These are phyloP conservation scores for Pelodytes ibericus DNA, from an alignment of 2,797 vertebrate species.

Conservation along the genomic window DNA sequence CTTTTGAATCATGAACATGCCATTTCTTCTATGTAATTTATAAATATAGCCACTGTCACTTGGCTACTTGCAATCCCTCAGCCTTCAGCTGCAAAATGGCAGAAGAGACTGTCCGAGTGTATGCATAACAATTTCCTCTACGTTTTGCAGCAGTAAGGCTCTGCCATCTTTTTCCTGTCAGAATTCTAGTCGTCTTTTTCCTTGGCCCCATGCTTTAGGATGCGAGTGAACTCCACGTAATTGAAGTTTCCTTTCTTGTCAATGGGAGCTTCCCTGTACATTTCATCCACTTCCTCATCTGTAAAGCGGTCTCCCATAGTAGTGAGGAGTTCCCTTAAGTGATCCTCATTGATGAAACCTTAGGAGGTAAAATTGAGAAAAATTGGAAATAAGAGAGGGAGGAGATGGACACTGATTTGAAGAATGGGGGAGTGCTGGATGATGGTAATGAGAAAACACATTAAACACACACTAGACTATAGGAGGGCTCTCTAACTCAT, in stretches of 20 bases:
- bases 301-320: constrained; percentile 99
- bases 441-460: too few relatives aligned
- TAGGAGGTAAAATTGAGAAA: background rate
- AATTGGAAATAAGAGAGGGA: background rate
- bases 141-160: constrained; percentile 3
- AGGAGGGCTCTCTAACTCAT: too few relatives aligned
- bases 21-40: background rate
- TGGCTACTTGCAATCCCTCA: background rate
- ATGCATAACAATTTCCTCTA: constrained; percentile 6
- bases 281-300: constrained; percentile 96
- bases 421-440: background rate
- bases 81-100: constrained; percentile 4
- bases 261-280: constrained; percentile 95
- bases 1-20: background rate
- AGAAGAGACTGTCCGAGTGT: constrained; percentile 6
- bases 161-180: background rate
- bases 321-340: constrained; percentile 96
- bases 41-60: constrained; percentile 6
- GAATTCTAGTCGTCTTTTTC: constrained; percentile 86
- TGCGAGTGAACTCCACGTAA: constrained; percentile 97
- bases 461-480: too few relatives aligned
- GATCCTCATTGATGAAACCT: constrained; percentile 96
- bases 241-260: constrained; percentile 99
- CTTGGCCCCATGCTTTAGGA: constrained; percentile 97
- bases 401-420: background rate